Evolutionary conservation across 2,888 invertebrate species (phyloP).

Genomic region (Choristoneura rosaceana): DNA sequence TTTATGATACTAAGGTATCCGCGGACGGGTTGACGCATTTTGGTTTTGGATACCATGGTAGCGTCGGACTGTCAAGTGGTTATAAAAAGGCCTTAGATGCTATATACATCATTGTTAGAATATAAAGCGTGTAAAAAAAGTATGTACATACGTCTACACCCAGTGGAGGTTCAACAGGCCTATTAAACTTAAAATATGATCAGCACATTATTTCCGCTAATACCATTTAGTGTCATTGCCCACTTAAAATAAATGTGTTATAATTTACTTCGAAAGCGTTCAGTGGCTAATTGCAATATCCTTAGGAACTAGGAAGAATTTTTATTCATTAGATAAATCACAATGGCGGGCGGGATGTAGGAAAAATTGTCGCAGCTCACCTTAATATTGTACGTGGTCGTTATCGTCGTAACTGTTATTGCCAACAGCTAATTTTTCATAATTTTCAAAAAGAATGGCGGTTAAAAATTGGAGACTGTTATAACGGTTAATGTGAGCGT

Average conservation of each 20-base stretch:
- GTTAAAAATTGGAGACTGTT: conserved; percentile 44
- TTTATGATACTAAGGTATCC: too few species aligned
- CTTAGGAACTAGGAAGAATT: conserved; percentile 70
- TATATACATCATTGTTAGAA: too few species aligned
- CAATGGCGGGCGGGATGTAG: conserved; percentile 69
- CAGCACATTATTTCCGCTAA: conserved; percentile 1
- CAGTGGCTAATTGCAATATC: conserved; percentile 75
- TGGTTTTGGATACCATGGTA: too few species aligned
- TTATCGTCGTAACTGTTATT: conserved; percentile 69
- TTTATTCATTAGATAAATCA: conserved; percentile 86
- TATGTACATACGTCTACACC: neutral
- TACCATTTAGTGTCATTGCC: conserved; percentile 13
- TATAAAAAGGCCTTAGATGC: too few species aligned
- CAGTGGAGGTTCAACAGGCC: neutral
- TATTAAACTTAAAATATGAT: conserved; percentile 4
- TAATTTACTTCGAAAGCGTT: conserved; percentile 63
- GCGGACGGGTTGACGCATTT: too few species aligned
- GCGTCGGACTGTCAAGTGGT: too few species aligned
- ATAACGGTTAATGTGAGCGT: conserved; percentile 31
- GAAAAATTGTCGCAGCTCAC: conserved; percentile 81
- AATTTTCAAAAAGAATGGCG: conserved; percentile 67
- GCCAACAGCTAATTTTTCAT: conserved; percentile 80
- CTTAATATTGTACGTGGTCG: conserved; percentile 83
- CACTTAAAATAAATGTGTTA: conserved; percentile 45
- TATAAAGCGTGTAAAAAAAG: neutral